phyloP scores from a whole-genome alignment of 2,888 invertebrate species.

The Troides oblongomaculatus region DNA sequence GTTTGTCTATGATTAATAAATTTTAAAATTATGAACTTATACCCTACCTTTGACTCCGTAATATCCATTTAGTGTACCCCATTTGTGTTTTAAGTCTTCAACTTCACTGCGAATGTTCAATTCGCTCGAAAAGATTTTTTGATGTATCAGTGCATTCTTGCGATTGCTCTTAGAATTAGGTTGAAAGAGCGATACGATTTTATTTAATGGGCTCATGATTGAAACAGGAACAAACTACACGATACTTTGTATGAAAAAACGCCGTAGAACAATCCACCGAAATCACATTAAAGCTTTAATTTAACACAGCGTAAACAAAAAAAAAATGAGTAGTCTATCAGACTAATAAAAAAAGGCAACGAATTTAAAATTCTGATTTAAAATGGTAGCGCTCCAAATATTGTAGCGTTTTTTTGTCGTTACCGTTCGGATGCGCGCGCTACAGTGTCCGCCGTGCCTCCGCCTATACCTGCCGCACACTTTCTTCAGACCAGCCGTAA shows the following conservation, averaged over 20 bases:
- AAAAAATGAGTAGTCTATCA: not conserved
- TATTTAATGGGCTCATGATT: slow-evolving; percentile 81
- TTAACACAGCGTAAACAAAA: not conserved
- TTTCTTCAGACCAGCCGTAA: slow-evolving; percentile 56
- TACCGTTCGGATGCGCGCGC: slow-evolving; percentile 46
- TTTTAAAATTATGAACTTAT: not conserved
- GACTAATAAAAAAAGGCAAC: not conserved
- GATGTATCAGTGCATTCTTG: slow-evolving; percentile 58
- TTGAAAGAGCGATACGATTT: slow-evolving; percentile 82
- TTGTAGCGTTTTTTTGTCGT: slow-evolving; percentile 45
- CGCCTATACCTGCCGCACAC: slow-evolving; percentile 41
- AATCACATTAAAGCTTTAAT: slow-evolving; percentile 27
- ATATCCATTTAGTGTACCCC: slow-evolving; percentile 77
- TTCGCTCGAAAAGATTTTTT: slow-evolving; percentile 81
- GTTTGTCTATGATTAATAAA: not conserved
- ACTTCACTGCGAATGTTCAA: slow-evolving; percentile 67
- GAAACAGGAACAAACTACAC: slow-evolving; percentile 11
- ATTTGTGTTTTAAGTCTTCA: slow-evolving; percentile 71
- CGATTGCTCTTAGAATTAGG: slow-evolving; percentile 74
- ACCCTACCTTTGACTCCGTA: slow-evolving; percentile 65
- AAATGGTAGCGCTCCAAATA: slow-evolving; percentile 24
- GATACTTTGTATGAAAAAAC: slow-evolving; percentile 1
- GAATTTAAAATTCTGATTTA: slow-evolving; percentile 13
- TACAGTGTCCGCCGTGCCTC: slow-evolving; percentile 46
- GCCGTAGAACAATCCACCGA: not conserved